Percentiles rank a stretch among this genome's conserved stretches.
Conservation (phyloP, 2,888 invertebrate species). For the Drosophila mayaguana region DNA sequence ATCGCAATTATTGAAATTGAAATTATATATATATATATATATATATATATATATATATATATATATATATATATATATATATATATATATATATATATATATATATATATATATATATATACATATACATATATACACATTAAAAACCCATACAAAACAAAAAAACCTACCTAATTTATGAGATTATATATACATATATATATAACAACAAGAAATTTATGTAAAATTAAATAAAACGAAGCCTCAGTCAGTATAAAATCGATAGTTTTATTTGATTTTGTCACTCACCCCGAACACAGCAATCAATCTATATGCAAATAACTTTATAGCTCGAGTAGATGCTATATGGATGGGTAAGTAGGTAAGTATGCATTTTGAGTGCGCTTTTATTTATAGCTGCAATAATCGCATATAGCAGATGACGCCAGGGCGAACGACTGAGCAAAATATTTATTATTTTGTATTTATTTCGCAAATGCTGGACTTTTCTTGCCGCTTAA, state of each 20-base stretch:
- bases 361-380: slow-evolving; percentile 14
- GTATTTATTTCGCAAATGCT: slow-evolving; percentile 3
- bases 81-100: slow-evolving; percentile 7
- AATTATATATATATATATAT: slow-evolving; percentile 26
- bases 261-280: slow-evolving; percentile 45
- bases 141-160: slow-evolving; percentile 25
- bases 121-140: slow-evolving; percentile 60
- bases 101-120: slow-evolving; percentile 36
- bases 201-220: slow-evolving; percentile 61
- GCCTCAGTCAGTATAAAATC: slow-evolving; percentile 86
- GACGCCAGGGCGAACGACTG: slow-evolving; percentile 21
- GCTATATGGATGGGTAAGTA: slow-evolving; percentile 9
- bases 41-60: slow-evolving; percentile 5
- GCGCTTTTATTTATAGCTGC: slow-evolving; percentile 37
- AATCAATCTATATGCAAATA: slow-evolving; percentile 6
- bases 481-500: slow-evolving; percentile 16
- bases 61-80: slow-evolving; percentile 18
- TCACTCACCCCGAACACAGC: background rate
- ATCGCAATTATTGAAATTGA: slow-evolving; percentile 61
- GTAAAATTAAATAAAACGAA: slow-evolving; percentile 83
- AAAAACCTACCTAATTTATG: slow-evolving; percentile 79
- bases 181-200: slow-evolving; percentile 70
- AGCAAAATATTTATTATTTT: slow-evolving; percentile 2
- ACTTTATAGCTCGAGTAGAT: slow-evolving; percentile 2
- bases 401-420: slow-evolving; percentile 31